Evolutionary conservation across 2,797 vertebrate species (phyloP).

Genomic region (Myotis pilosus): DNA sequence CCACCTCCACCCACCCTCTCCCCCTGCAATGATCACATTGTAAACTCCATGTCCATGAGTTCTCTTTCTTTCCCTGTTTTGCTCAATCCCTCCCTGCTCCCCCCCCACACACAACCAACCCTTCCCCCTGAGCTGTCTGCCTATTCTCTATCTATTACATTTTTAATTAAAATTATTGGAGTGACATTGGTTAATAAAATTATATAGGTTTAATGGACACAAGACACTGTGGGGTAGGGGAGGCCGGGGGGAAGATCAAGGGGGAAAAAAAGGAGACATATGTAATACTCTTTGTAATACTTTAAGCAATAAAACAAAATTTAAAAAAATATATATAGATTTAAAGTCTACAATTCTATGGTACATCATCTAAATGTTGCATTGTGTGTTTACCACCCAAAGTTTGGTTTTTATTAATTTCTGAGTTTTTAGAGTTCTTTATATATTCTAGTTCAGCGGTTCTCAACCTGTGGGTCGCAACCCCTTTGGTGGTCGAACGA

Average conservation of each 20-base stretch:
- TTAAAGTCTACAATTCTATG: background rate
- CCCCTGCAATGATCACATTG: no score
- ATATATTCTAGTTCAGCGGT: background rate
- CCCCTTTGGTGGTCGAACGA: no score
- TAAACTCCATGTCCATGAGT: no score
- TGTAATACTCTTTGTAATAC: no score
- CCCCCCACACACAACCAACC: accelerated
- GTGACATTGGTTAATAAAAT: background rate
- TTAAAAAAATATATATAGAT: background rate
- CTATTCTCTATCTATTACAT: background rate
- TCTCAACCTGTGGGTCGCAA: no score
- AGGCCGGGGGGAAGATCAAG: no score
- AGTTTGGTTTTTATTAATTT: background rate
- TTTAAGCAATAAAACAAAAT: no score
- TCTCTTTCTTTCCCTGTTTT: no score
- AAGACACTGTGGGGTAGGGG: no score
- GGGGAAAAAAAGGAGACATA: no score
- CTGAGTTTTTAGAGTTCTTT: background rate
- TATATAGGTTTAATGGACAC: background rate
- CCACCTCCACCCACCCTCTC: background rate
- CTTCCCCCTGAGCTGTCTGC: no score
- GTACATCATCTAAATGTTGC: background rate
- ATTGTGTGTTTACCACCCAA: background rate
- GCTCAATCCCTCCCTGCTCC: no score
- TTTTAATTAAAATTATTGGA: background rate